These are phyloP conservation scores for Cryptomyrus ogoouensis DNA, from an alignment of 2,113 vertebrate genomes.

Conservation along the genomic window DNA sequence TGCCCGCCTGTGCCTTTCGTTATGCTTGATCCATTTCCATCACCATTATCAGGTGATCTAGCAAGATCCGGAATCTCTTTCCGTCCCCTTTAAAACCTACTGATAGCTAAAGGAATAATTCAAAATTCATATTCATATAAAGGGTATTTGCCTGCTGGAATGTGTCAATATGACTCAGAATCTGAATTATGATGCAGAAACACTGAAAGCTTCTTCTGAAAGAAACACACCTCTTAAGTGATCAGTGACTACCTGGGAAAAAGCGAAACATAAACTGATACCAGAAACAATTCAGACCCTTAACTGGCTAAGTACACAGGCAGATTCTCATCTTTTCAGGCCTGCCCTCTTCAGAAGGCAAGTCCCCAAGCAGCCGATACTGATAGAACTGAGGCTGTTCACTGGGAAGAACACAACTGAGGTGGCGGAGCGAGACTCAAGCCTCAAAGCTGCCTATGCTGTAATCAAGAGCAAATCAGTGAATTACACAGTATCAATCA, in stretches of 20 bases:
- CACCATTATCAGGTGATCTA: neutral
- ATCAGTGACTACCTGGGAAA: neutral
- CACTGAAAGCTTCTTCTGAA: neutral
- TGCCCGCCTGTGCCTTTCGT: neutral
- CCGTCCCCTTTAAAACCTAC: neutral
- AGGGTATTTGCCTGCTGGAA: neutral
- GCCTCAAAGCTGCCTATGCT: neutral
- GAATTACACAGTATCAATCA: neutral
- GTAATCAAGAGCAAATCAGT: neutral
- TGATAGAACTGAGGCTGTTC: neutral
- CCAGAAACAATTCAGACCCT: neutral
- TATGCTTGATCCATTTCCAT: neutral
- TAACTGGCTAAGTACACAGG: neutral
- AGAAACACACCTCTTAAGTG: neutral
- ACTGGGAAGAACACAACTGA: neutral
- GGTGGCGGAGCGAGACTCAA: neutral
- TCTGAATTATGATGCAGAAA: neutral
- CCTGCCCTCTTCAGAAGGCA: neutral
- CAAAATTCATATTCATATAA: neutral
- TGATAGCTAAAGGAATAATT: neutral
- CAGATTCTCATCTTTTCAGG: neutral
- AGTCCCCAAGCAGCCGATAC: neutral
- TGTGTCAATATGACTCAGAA: neutral
- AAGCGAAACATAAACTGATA: neutral
- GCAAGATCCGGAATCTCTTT: neutral